These are phyloP conservation scores for Morphnarchus princeps DNA, from an alignment of 2,113 vertebrate species.

Conservation along the genomic window DNA sequence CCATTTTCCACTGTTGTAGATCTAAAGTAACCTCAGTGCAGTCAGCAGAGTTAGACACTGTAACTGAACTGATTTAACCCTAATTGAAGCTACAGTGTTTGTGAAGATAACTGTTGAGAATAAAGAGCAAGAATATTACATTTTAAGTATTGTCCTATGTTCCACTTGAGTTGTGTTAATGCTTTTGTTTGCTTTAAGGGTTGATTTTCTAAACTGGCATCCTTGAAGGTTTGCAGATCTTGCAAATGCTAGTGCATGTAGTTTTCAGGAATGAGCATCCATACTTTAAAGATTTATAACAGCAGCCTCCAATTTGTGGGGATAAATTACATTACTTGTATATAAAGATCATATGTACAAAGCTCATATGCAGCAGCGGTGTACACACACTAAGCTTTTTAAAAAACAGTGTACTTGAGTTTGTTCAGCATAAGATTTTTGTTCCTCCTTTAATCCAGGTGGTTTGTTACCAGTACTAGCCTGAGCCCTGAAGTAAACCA, in stretches of 20 bases:
- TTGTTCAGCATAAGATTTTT: background rate
- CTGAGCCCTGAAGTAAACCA: background rate
- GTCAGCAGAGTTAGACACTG: background rate
- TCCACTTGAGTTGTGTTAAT: background rate
- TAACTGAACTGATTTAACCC: slow-evolving; percentile 31
- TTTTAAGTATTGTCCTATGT: background rate
- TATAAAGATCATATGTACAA: background rate
- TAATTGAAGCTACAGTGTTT: background rate
- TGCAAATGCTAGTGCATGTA: background rate
- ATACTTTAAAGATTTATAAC: background rate
- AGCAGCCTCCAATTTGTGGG: background rate
- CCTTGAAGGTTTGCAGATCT: background rate
- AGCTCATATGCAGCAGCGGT: background rate
- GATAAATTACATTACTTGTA: background rate
- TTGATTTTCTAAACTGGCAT: background rate
- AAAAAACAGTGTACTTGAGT: background rate
- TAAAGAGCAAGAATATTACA: background rate
- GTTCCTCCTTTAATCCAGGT: background rate
- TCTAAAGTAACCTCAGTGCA: slow-evolving; percentile 18
- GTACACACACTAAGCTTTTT: background rate
- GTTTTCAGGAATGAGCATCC: background rate
- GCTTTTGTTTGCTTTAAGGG: background rate
- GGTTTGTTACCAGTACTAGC: background rate
- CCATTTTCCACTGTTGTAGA: slow-evolving; percentile 28
- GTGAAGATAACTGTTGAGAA: background rate